Evolutionary conservation across 1,140 invertebrate genomes (phyloP), one percentile per base, ranked within the genome.

Genomic region (Proales similis): DNA sequence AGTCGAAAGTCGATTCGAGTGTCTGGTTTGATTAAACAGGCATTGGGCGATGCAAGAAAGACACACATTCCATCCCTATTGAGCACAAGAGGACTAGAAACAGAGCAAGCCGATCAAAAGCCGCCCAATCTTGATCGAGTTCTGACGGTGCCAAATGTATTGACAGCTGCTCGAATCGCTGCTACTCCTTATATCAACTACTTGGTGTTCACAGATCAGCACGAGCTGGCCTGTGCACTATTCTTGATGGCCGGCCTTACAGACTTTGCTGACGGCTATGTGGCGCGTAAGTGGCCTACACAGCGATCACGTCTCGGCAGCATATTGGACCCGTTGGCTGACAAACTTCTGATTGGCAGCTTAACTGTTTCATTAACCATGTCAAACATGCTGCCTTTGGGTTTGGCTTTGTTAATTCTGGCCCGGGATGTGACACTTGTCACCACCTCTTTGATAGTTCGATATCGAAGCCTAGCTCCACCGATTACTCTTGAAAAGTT

Each of bases 281-380:
- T 61, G 26, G 57, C 57, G 2, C 38, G 57, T 24, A 45, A 45
- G 33, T 61, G 33, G 14, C 36, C 20, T 24, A 45, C 36, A 14
- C 57, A 61, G 38, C 14, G 33, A 33, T 61, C 57, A 3, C 24
- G 33, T 6, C 19, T 61, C 12, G 57, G 57, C 3, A 45, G 39
- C 17, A 32, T 61, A 19, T 26, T 61, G 2, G 57, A 61, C 26
- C 57, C 57, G 11, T 61, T 61, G 27, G 57, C 57, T 5, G 57
- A 61, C 17, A 61, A 61, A 61, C 39, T 61, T 17, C 20, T 61
- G 3, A 45, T 61, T n/a, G 57, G 57, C 6, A 30, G 19, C 30
- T 17, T 61, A 1, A 45, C 39, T 24, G n/a, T 61, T 27, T 38
- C 39, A 30, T 12, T 61, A 9, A 29, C 43, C 11, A 2, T 29